Conservation (phyloP, 2,888 invertebrate species). For the Trisateles emortualis region DNA sequence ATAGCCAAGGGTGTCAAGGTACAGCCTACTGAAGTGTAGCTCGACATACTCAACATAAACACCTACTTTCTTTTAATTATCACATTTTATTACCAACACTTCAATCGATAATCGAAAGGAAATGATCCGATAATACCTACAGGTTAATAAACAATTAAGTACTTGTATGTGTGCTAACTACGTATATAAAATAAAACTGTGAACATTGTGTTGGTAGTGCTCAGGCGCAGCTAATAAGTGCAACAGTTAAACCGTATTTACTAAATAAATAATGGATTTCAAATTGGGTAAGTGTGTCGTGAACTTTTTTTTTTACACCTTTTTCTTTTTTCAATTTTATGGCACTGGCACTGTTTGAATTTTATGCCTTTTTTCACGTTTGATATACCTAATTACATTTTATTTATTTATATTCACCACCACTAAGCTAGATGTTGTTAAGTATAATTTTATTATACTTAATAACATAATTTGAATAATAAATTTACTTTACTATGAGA, state of each 20-base stretch:
- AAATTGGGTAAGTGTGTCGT: constrained; percentile 59
- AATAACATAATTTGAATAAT: no score
- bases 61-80: no score
- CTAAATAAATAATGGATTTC: constrained; percentile 47
- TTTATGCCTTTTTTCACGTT: constrained; percentile 1
- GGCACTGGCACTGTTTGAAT: neutral
- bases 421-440: no score
- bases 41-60: no score
- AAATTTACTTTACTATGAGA: no score
- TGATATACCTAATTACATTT: neutral
- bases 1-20: no score
- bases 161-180: constrained; percentile 23
- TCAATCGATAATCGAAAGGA: constrained; percentile 64
- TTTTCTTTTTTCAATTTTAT: no score
- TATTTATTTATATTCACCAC: no score
- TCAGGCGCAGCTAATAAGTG: constrained; percentile 15
- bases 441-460: no score
- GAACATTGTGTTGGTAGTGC: constrained; percentile 40
- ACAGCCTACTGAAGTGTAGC: no score
- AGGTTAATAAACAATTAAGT: constrained; percentile 44
- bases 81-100: constrained; percentile 52
- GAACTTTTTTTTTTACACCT: neutral
- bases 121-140: constrained; percentile 55
- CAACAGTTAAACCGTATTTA: constrained; percentile 14
- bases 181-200: constrained; percentile 55